phyloP scores from a whole-genome alignment of 2,888 invertebrate species.

The Meteorus cinctellus region DNA sequence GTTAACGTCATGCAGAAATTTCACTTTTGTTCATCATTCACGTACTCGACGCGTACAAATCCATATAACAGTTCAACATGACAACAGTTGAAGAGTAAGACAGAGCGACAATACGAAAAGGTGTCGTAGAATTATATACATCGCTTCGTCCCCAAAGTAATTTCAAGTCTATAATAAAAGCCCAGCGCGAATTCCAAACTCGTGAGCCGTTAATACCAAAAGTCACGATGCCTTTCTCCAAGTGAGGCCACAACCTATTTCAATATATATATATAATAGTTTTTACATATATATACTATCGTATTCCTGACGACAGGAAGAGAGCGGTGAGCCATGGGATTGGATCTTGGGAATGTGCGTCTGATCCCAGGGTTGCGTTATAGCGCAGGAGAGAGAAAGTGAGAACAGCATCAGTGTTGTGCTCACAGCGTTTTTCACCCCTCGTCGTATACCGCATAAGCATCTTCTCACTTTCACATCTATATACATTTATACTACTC shows the following conservation, averaged over 20 bases:
- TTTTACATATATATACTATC: constrained; percentile 45
- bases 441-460: not conserved
- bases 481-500: constrained; percentile 10
- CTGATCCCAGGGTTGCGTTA: constrained; percentile 52
- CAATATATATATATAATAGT: not conserved
- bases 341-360: constrained; percentile 60
- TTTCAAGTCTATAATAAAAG: constrained; percentile 39
- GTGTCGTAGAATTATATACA: constrained; percentile 46
- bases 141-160: constrained; percentile 23
- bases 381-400: constrained; percentile 20
- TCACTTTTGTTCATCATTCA: not conserved
- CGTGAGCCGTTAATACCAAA: constrained; percentile 34
- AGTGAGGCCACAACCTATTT: not conserved
- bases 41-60: not conserved
- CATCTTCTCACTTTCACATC: constrained; percentile 31
- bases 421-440: constrained; percentile 31
- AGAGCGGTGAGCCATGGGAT: constrained; percentile 55
- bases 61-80: not conserved
- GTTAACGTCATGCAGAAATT: constrained; percentile 4
- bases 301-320: constrained; percentile 56
- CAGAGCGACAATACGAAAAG: constrained; percentile 40
- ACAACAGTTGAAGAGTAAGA: not conserved
- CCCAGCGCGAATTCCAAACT: constrained; percentile 33
- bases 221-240: constrained; percentile 37
- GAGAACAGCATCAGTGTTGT: constrained; percentile 12